Evolutionary conservation across 2,113 vertebrate species (phyloP).

Genomic region (Sorex fumeus): DNA sequence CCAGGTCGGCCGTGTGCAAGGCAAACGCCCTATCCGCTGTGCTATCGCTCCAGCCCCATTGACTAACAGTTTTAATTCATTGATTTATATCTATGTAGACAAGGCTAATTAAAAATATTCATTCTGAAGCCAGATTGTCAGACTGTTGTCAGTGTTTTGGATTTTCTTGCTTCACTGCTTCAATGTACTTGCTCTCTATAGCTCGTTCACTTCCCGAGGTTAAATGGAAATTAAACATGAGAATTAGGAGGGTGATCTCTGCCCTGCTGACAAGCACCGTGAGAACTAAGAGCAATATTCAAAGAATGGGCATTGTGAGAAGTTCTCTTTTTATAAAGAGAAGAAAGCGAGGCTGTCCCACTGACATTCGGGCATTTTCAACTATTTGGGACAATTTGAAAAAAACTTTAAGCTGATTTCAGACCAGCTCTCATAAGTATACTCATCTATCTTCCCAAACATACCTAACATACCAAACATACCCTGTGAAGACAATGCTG

Average conservation of each 20-base stretch:
- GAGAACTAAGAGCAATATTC: not conserved
- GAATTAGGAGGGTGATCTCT: slow-evolving; percentile 27
- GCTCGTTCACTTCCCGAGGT: not conserved
- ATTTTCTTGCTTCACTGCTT: slow-evolving; percentile 44
- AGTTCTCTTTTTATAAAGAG: not conserved
- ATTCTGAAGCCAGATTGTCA: not conserved
- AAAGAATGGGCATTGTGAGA: not conserved
- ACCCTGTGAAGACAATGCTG: not conserved
- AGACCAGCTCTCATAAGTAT: not conserved
- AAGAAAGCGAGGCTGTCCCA: not conserved
- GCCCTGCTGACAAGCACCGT: slow-evolving; percentile 1
- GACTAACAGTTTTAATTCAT: too few relatives aligned
- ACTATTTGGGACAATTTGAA: not conserved
- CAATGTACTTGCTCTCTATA: not conserved
- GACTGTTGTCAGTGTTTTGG: slow-evolving; percentile 30
- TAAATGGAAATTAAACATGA: slow-evolving; percentile 38
- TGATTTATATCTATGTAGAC: slow-evolving; percentile 15
- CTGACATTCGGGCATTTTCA: slow-evolving; percentile 6
- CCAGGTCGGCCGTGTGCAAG: too few relatives aligned
- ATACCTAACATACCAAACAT: too few relatives aligned
- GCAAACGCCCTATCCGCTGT: not conserved
- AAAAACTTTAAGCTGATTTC: slow-evolving; percentile 41
- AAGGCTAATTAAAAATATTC: not conserved
- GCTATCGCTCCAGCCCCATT: too few relatives aligned
- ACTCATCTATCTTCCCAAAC: not conserved